Percentiles rank a stretch among this genome's conserved stretches.
Conservation (phyloP, 2,113 vertebrate species). For the Podarcis muralis region DNA sequence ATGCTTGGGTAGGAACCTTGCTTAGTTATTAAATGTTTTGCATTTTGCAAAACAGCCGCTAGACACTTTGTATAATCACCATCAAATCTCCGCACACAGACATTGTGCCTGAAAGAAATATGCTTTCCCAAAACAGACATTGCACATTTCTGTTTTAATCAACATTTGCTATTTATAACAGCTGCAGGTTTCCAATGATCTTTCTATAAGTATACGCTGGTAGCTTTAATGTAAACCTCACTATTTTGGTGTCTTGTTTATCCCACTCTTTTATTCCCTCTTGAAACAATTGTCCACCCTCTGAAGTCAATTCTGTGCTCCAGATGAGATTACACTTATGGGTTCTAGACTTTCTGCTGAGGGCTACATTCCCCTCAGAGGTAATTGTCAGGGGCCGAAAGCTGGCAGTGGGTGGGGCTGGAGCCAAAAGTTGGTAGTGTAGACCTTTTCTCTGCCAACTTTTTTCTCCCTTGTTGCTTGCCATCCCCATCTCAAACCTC, state of each 20-base stretch:
- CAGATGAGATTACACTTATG: background rate
- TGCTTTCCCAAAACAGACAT: background rate
- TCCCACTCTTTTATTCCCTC: too few relatives aligned
- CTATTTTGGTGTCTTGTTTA: background rate
- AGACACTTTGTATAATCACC: background rate
- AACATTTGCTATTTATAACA: background rate
- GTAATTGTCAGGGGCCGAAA: too few relatives aligned
- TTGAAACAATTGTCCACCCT: background rate
- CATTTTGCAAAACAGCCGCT: background rate
- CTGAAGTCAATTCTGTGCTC: background rate
- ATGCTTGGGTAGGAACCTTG: background rate
- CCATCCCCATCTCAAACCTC: background rate
- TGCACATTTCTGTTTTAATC: background rate
- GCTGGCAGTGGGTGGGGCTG: too few relatives aligned
- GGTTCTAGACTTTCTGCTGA: background rate
- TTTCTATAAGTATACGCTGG: background rate
- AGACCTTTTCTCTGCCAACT: too few relatives aligned
- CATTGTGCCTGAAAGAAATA: background rate
- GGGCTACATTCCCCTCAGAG: too few relatives aligned
- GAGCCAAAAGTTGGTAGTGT: too few relatives aligned
- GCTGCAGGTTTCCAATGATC: background rate
- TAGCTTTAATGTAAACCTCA: background rate
- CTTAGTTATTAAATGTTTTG: constrained; percentile 4
- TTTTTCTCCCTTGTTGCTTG: too few relatives aligned
- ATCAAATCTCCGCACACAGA: fast-evolving